phyloP scores from a whole-genome alignment of 1,140 invertebrate genomes.

The Bursaphelenchus mucronatus region DNA sequence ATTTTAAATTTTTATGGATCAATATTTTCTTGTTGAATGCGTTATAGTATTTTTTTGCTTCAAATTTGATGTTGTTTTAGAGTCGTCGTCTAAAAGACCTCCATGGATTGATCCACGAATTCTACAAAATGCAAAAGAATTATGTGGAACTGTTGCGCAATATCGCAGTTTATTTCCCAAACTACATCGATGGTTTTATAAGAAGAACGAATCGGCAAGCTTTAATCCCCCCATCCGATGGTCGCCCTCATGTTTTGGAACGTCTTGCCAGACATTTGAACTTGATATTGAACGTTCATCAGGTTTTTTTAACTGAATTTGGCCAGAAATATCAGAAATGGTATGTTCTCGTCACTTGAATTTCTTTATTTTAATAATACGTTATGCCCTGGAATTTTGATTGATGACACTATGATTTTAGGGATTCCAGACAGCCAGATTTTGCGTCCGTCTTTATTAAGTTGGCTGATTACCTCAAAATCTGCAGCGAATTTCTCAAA shows the following conservation, averaged over 20 bases:
- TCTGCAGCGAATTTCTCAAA: conserved; percentile 23
- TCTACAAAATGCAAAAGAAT: conserved; percentile 22
- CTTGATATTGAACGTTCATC: conserved; percentile 17
- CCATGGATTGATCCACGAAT: conserved; percentile 22
- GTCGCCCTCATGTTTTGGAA: conserved; percentile 17
- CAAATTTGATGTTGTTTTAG: too few relatives aligned
- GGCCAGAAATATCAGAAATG: conserved; percentile 19
- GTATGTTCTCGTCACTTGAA: not conserved
- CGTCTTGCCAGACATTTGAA: conserved; percentile 16
- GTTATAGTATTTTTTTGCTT: too few relatives aligned
- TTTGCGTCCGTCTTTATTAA: conserved; percentile 20
- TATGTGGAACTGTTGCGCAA: conserved; percentile 20
- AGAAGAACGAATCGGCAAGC: conserved; percentile 17
- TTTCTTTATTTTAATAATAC: not conserved
- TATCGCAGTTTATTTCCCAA: conserved; percentile 20
- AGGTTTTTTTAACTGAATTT: conserved; percentile 25
- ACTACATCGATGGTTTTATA: conserved; percentile 19
- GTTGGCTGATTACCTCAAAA: conserved; percentile 25
- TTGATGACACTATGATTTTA: not conserved
- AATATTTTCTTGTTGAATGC: too few relatives aligned
- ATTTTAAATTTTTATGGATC: too few relatives aligned
- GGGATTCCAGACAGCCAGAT: conserved; percentile 18
- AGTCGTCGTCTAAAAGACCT: conserved; percentile 18
- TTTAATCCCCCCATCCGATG: conserved; percentile 10
- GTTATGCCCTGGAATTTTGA: too few relatives aligned